These are phyloP conservation scores for Rhagonycha lutea DNA, from an alignment of 2,888 invertebrate genomes.

Conservation along the genomic window DNA sequence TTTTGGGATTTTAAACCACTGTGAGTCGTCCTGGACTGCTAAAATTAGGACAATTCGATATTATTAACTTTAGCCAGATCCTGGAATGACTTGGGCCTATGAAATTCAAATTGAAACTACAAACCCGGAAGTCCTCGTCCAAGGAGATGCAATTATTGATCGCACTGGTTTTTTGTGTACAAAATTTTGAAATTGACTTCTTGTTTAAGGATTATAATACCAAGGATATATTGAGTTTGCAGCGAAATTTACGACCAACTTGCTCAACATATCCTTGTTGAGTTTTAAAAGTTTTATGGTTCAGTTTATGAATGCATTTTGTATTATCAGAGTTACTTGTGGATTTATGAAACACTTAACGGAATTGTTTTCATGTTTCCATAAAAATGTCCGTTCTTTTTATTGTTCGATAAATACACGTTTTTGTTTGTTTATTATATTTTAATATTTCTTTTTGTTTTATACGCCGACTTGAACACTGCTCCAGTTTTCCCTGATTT, in stretches of 20 bases:
- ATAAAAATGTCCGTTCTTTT: slow-evolving; percentile 3
- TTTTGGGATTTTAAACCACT: too few relatives aligned
- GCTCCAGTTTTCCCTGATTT: slow-evolving; percentile 4
- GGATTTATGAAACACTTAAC: slow-evolving; percentile 15
- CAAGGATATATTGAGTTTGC: background rate
- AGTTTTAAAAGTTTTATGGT: slow-evolving; percentile 12
- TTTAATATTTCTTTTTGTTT: slow-evolving; percentile 10
- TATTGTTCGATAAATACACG: background rate
- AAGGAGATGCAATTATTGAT: background rate
- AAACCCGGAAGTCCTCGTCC: background rate
- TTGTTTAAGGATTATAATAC: background rate
- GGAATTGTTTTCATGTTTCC: slow-evolving; percentile 9
- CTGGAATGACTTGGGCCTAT: background rate
- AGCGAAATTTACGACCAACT: background rate
- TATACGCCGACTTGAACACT: background rate
- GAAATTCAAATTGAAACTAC: background rate
- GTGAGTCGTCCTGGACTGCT: too few relatives aligned
- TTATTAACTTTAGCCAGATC: too few relatives aligned
- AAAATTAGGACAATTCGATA: too few relatives aligned
- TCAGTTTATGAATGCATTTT: slow-evolving; percentile 13
- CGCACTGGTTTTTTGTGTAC: background rate
- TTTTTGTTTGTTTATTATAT: slow-evolving; percentile 6
- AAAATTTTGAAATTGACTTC: background rate
- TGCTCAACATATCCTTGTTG: slow-evolving; percentile 4
- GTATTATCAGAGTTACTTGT: slow-evolving; percentile 10